phyloP scores from a whole-genome alignment of 2,113 vertebrate genomes.

The Acrocephalus arundinaceus region DNA sequence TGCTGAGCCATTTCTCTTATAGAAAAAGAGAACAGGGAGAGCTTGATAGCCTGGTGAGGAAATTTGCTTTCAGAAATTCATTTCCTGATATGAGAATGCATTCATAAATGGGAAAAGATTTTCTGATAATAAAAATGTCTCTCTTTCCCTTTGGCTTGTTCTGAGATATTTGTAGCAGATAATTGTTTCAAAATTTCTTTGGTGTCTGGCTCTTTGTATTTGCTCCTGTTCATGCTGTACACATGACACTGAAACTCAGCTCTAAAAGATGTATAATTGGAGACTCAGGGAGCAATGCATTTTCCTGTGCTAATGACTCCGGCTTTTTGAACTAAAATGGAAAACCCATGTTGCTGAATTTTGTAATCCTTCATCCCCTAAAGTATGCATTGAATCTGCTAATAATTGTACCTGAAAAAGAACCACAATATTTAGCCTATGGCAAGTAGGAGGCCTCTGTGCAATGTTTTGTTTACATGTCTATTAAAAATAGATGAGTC shows the following conservation, averaged over 20 bases:
- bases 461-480: not conserved
- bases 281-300: not conserved
- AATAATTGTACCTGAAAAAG: not conserved
- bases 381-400: not conserved
- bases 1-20: not conserved
- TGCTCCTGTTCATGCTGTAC: not conserved
- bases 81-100: constrained; percentile 20
- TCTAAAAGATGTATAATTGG: not conserved
- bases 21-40: not conserved
- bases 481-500: constrained; percentile 19
- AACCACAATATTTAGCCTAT: not conserved
- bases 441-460: not conserved
- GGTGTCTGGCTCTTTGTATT: not conserved
- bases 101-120: constrained; percentile 33
- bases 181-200: constrained; percentile 10
- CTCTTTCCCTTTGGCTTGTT: constrained; percentile 19
- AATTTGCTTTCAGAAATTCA: constrained; percentile 33
- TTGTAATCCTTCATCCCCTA: not conserved
- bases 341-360: not conserved
- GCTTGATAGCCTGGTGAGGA: not conserved
- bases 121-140: constrained; percentile 20
- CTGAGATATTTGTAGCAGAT: constrained; percentile 29
- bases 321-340: not conserved
- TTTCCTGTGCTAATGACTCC: not conserved
- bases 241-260: not conserved